Base-by-base conservation (phyloP, 2,888 invertebrate species). In the Lochmaea crataegi region DNA sequence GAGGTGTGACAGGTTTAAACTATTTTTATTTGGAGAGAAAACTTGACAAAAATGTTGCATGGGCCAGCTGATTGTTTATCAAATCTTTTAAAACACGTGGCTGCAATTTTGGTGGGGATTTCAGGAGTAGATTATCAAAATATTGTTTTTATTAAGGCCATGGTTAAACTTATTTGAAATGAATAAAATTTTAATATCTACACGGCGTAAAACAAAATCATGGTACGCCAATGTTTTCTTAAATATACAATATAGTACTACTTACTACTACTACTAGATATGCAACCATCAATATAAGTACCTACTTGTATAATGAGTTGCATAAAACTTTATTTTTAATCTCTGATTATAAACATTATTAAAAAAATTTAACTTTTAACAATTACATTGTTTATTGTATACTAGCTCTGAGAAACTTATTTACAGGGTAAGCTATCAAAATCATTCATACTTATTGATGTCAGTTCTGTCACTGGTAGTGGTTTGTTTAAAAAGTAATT, bases 391-490 rank as follows among this genome's bases (percentile, higher is more conserved):
- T 48, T 48, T 48, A 6, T n/a, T 6, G 14, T 45, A 12, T 32
- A 7, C 6, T 32, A 45, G 14, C 2, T 14, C 14, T 14, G 3
- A 16, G 1, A n/a, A n/a, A 53, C 1, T 6, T 6, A 53, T 10
- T 16, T 10, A 16, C 16, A 53, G 16, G 16, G 16, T 16, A 53
- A 16, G 10, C 18, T 18, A 53, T 18, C 1, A 16, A 9, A 14
- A 51, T 18, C 58, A 41, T 56, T 61, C 41, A 66, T 64, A 45
- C 32, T 71, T 75, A 75, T 73, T 73, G 75, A 75, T 72, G 67
- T 74, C 74, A 73, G 41, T 71, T 71, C 72, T 76, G 73, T 72
- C 70, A 74, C 38, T 32, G 0, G 32, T 5, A 32, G 32, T 67
- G 65, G 42, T 56, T 65, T 72, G 65, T 60, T 70, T 70, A 70